Percentiles rank a stretch among this genome's conserved stretches.
Evolutionary conservation across 2,888 invertebrate species (phyloP).

Genomic region (Belgica antarctica): DNA sequence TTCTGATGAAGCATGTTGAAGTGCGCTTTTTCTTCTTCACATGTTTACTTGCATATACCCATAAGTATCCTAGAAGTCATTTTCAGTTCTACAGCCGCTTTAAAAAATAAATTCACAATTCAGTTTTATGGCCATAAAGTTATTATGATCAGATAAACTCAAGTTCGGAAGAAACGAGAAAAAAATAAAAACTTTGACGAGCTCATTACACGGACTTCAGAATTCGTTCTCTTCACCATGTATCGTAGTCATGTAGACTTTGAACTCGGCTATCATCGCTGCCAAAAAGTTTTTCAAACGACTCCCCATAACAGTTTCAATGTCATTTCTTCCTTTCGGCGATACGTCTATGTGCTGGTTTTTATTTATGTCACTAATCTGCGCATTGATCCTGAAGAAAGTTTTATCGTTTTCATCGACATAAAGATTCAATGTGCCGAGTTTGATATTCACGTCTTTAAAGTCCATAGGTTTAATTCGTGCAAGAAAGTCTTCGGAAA

Average conservation of each 20-base stretch:
- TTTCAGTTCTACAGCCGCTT: background rate
- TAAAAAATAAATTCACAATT: background rate
- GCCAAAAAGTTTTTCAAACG: constrained; percentile 12
- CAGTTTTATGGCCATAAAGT: constrained; percentile 28
- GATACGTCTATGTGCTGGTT: background rate
- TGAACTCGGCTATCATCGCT: constrained; percentile 2
- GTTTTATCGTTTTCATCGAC: background rate
- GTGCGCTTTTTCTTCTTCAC: too few species aligned
- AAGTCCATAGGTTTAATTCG: too few species aligned
- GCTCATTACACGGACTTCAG: constrained; percentile 20
- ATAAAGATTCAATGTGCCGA: background rate
- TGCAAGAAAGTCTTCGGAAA: too few species aligned
- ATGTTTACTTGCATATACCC: too few species aligned
- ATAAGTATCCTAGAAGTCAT: background rate
- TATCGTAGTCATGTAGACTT: constrained; percentile 12
- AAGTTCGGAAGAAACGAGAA: constrained; percentile 22
- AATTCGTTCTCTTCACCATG: too few species aligned
- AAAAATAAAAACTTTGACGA: constrained; percentile 28
- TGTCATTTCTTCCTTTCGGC: constrained; percentile 9
- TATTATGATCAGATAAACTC: constrained; percentile 42
- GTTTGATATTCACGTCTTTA: too few species aligned
- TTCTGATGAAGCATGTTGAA: too few species aligned
- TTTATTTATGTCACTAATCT: constrained; percentile 29
- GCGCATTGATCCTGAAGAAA: constrained; percentile 12
- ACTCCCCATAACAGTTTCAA: constrained; percentile 12